Evolutionary conservation across 2,113 vertebrate species (phyloP), one percentile per base, ranked within the genome.

Genomic region (Protomyctophum bolini): DNA sequence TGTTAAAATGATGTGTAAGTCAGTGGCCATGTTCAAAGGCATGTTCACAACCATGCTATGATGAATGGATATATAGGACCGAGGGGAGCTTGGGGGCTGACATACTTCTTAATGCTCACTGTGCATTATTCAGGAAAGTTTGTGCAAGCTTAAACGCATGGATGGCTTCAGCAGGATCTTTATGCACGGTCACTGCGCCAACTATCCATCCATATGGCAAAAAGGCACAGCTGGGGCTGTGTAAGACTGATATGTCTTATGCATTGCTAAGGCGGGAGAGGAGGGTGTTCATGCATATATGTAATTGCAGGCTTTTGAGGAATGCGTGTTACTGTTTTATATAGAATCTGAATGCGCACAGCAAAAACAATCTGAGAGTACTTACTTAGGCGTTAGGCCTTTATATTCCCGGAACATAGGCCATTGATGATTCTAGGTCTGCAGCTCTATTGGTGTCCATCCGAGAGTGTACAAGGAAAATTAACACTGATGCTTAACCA

Each of bases 91-190:
- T 12, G 28, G 33, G 48, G 48, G 57, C 11, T 59, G 50, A 63
- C 71, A 63, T 75, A 77, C 74, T 86, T 72, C 82, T 21, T 82
- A 72, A 79, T 83, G 81, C 73, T 80, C 63, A 55, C 72, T 82
- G 76, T 84, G 72, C 82, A 86, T 84, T 73, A 86, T 86, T 86
- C 81, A 86, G 68, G 62, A 48, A 86, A 84, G 85, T 86, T 86
- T 84, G 76, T 79, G 54, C 55, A 80, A 60, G 45, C 48, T 86
- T 86, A 73, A 61, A 58, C 12, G 77, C 82, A 80, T 80, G 82
- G 70, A 58, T 71, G 78, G 28, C 78, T 61, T 41, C 47, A 54
- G 52, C 64, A 58, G 65, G 69, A 66, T 81, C 78, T 33, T 58
- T 80, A 69, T 56, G 70, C 70, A 28, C 74, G 68, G 77, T 57